phyloP scores from a whole-genome alignment of 2,113 vertebrate species.

The Hydrolagus affinis region DNA sequence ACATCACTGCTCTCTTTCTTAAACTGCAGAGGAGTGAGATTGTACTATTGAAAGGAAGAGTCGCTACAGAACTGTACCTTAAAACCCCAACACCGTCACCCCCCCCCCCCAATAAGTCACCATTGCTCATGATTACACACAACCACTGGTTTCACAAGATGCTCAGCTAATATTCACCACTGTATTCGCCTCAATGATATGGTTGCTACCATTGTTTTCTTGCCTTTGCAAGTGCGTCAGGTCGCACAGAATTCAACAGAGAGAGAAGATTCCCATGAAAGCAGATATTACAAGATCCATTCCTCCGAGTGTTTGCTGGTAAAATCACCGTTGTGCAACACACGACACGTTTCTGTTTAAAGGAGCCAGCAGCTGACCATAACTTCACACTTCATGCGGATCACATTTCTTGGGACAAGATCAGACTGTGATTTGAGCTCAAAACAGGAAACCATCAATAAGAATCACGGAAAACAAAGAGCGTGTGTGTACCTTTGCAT shows the following conservation, averaged over 20 bases:
- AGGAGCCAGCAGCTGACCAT: neutral
- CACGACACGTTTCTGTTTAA: neutral
- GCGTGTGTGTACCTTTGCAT: constrained; percentile 82
- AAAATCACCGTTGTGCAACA: neutral
- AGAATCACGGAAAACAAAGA: constrained; percentile 25
- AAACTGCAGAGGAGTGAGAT: too few relatives aligned
- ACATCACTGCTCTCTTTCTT: too few relatives aligned
- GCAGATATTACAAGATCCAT: neutral
- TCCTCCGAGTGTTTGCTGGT: neutral
- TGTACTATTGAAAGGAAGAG: too few relatives aligned
- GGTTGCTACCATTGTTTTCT: neutral
- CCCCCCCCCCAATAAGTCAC: too few relatives aligned
- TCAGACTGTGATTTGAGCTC: neutral
- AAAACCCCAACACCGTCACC: too few relatives aligned
- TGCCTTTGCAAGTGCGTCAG: neutral
- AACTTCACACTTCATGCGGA: neutral
- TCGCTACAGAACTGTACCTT: too few relatives aligned
- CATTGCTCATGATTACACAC: too few relatives aligned
- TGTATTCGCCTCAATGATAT: neutral
- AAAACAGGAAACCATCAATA: neutral
- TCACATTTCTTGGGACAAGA: neutral
- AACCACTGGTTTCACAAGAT: too few relatives aligned
- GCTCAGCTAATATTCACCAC: neutral
- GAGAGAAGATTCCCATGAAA: neutral
- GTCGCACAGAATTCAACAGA: neutral